A percentile compares a stretch with the other conserved stretches of the same genome.
phyloP scores from a whole-genome alignment of 2,888 invertebrate species.

The Eurytoma californica region DNA sequence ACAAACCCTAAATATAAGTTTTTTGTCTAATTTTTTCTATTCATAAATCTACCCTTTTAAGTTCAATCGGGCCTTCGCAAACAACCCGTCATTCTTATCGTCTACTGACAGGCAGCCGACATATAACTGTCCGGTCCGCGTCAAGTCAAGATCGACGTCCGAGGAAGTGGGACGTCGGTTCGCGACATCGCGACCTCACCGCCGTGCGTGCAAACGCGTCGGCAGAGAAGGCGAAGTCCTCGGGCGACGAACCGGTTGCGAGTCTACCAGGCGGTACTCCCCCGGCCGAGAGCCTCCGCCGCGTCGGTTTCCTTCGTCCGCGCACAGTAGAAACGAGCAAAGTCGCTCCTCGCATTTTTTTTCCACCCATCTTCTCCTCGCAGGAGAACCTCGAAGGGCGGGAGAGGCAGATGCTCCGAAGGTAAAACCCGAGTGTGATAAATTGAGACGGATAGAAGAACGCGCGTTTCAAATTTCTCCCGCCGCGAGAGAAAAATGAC shows the following conservation, averaged over 20 bases:
- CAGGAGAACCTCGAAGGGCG: too few relatives aligned
- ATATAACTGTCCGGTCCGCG: slow-evolving; percentile 22
- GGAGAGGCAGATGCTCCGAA: not conserved
- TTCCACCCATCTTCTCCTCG: not conserved
- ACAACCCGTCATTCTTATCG: not conserved
- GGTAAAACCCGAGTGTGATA: slow-evolving; percentile 12
- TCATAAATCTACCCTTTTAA: too few relatives aligned
- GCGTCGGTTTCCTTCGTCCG: not conserved
- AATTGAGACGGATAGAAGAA: slow-evolving; percentile 13
- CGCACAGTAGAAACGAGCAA: not conserved
- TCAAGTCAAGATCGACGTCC: slow-evolving; percentile 1
- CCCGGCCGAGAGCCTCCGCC: not conserved
- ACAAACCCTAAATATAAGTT: too few relatives aligned
- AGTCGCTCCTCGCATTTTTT: not conserved
- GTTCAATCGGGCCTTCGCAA: too few relatives aligned
- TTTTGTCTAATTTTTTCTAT: too few relatives aligned
- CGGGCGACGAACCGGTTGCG: slow-evolving; percentile 17
- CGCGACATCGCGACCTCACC: not conserved
- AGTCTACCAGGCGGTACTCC: not conserved
- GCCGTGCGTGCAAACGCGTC: not conserved
- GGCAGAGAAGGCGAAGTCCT: not conserved
- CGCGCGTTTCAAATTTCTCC: not conserved
- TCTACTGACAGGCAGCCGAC: not conserved
- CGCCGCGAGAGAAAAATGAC: not conserved
- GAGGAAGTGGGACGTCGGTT: slow-evolving; percentile 9